phyloP scores from a whole-genome alignment of 2,797 vertebrate genomes.

The Chromobotia macracanthus region DNA sequence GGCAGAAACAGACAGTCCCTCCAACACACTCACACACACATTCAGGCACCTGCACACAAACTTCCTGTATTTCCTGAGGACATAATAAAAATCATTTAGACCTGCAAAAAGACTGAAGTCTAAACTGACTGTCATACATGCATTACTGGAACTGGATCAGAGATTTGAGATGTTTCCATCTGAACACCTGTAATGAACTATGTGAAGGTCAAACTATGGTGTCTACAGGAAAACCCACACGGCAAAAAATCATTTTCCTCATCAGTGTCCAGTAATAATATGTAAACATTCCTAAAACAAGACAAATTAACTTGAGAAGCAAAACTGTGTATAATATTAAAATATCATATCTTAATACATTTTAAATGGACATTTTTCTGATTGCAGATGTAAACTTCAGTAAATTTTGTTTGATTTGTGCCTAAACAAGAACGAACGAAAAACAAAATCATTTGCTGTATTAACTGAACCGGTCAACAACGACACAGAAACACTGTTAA shows the following conservation, averaged over 20 bases:
- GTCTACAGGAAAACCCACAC: slow-evolving; percentile 28
- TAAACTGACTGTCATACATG: slow-evolving; percentile 20
- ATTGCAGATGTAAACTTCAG: neutral
- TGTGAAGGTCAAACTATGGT: neutral
- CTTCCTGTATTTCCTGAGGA: slow-evolving; percentile 36
- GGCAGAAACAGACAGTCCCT: slow-evolving; percentile 49
- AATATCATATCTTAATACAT: neutral
- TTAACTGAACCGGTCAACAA: slow-evolving; percentile 54
- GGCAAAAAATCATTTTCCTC: neutral
- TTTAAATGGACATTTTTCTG: neutral
- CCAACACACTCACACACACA: slow-evolving; percentile 35
- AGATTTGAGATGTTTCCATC: neutral
- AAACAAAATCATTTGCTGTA: too few relatives aligned
- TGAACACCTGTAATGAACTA: slow-evolving; percentile 25
- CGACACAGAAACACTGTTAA: slow-evolving; percentile 65
- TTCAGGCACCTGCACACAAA: slow-evolving; percentile 37
- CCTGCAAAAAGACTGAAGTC: too few relatives aligned
- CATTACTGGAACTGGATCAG: slow-evolving; percentile 20
- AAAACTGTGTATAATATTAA: neutral
- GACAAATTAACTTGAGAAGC: too few relatives aligned
- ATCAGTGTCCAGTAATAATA: neutral
- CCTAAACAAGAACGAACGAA: neutral
- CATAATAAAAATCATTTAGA: too few relatives aligned
- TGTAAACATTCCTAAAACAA: neutral
- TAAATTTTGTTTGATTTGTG: too few relatives aligned